These are phyloP conservation scores for Otolemur garnettii DNA, from an alignment of 2,113 vertebrate species.

Conservation along the genomic window DNA sequence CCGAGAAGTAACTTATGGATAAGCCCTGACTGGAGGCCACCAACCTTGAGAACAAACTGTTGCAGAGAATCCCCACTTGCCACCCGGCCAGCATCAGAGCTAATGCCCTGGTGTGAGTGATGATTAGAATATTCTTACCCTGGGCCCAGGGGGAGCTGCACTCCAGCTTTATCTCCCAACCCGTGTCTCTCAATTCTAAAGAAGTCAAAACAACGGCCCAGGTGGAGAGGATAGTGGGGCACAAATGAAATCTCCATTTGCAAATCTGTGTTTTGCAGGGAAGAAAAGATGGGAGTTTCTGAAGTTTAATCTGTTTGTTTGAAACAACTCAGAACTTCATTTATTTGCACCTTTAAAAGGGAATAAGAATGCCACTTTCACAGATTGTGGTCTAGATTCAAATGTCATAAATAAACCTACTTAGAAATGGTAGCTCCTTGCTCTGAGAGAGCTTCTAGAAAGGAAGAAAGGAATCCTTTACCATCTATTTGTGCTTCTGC, in stretches of 20 bases:
- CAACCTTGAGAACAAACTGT: conserved; percentile 89
- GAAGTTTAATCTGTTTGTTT: neutral
- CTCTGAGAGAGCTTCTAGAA: too few species aligned
- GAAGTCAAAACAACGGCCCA: rapidly evolving
- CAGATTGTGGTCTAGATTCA: neutral
- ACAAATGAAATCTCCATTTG: too few species aligned
- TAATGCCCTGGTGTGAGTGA: neutral
- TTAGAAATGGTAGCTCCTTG: neutral
- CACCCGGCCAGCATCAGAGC: neutral
- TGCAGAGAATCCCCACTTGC: conserved; percentile 78
- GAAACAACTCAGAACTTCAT: neutral
- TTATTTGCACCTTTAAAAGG: neutral
- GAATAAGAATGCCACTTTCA: neutral
- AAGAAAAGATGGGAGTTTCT: neutral
- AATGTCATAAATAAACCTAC: rapidly evolving
- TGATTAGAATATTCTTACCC: neutral
- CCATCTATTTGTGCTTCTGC: neutral
- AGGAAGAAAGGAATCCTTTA: neutral
- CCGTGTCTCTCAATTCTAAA: neutral
- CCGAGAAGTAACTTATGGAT: conserved; percentile 94
- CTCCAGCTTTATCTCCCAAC: rapidly evolving
- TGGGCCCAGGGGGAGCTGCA: rapidly evolving
- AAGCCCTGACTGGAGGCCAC: conserved; percentile 91
- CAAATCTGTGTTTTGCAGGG: neutral
- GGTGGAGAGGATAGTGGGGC: rapidly evolving